These are phyloP conservation scores for Xenotilapia caudafasciata DNA, from an alignment of 2,113 vertebrate genomes.

Conservation along the genomic window DNA sequence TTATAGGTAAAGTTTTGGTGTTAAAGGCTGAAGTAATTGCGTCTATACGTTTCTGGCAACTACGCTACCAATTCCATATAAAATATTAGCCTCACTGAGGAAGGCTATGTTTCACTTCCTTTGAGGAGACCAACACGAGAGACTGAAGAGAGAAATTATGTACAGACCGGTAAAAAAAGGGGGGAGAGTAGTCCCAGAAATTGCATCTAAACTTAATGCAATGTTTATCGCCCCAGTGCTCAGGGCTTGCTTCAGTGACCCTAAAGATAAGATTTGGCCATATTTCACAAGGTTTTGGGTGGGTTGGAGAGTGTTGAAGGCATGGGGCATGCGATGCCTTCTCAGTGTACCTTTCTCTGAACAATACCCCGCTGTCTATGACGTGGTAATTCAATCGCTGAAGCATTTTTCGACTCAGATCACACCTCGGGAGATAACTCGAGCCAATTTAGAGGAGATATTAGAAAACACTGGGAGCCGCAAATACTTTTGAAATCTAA, in stretches of 20 bases:
- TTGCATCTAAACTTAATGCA: neutral
- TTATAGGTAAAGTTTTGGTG: neutral
- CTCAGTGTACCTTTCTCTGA: neutral
- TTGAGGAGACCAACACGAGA: neutral
- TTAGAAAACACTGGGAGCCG: neutral
- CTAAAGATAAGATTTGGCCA: neutral
- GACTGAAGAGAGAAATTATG: neutral
- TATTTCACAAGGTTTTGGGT: neutral
- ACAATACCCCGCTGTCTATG: neutral
- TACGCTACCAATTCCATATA: neutral
- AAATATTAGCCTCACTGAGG: neutral
- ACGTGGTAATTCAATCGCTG: neutral
- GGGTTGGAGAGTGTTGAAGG: neutral
- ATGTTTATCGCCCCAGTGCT: neutral
- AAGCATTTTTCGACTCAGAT: neutral
- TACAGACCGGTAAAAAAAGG: neutral
- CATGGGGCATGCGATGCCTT: neutral
- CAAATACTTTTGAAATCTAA: no score
- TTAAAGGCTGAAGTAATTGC: fast-evolving
- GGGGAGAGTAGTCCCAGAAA: neutral
- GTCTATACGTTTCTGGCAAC: fast-evolving
- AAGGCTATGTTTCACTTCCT: neutral
- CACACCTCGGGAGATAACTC: neutral
- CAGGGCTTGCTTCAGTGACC: neutral
- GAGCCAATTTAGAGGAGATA: neutral